Conservation (phyloP, 2,113 vertebrate genomes). For the Hyperopisus bebe region DNA sequence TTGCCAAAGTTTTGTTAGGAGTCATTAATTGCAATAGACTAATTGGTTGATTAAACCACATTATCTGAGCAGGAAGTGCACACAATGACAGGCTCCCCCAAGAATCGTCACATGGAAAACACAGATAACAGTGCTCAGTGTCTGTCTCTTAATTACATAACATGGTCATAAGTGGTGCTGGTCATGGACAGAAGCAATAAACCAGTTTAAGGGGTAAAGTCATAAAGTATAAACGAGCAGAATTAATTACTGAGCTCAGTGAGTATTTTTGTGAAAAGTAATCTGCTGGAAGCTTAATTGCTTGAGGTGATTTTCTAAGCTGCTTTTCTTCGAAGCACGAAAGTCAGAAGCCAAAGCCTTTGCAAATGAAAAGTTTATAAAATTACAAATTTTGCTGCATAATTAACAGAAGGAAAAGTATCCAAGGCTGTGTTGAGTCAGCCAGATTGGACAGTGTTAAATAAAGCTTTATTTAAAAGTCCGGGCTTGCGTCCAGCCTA, state of each 20-base stretch:
- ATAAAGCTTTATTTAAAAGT: not conserved
- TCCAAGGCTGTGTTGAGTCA: conserved; percentile 46
- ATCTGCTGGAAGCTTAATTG: conserved; percentile 41
- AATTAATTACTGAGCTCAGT: conserved; percentile 48
- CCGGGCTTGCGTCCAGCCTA: conserved; percentile 41
- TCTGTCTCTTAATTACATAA: conserved; percentile 25
- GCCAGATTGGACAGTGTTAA: conserved; percentile 23
- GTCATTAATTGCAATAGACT: not conserved
- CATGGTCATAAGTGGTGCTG: conserved; percentile 28
- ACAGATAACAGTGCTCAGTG: not conserved
- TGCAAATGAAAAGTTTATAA: conserved; percentile 21
- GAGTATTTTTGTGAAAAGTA: conserved; percentile 42
- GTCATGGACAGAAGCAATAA: conserved; percentile 41
- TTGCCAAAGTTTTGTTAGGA: not conserved
- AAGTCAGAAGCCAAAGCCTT: not conserved
- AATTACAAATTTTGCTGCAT: conserved; percentile 36
- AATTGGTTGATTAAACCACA: not conserved
- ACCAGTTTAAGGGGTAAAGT: conserved; percentile 47
- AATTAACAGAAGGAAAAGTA: conserved; percentile 31
- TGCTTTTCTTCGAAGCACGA: not conserved
- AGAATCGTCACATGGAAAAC: not conserved
- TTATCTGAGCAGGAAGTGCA: not conserved
- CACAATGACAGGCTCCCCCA: not conserved
- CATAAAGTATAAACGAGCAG: conserved; percentile 51
- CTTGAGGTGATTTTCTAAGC: conserved; percentile 17